A percentile compares a stretch with the other conserved stretches of the same genome.
Conservation (phyloP, 2,888 invertebrate species). For the Eurytoma adleriae region DNA sequence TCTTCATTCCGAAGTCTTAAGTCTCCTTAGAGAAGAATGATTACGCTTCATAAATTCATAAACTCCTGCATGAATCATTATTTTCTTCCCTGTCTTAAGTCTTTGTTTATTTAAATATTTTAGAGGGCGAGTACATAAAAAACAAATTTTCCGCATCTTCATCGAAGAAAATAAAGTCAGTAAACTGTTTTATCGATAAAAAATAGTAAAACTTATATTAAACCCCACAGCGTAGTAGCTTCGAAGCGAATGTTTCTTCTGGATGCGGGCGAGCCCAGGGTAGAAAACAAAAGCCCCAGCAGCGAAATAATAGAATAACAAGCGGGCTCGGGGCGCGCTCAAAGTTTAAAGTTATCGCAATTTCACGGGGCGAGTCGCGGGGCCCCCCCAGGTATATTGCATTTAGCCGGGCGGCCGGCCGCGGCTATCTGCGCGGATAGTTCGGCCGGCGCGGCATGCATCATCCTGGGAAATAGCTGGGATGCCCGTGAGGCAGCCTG, state of each 20-base stretch:
- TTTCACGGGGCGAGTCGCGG: conserved; percentile 6
- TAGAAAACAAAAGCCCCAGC: no score
- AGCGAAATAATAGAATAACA: no score
- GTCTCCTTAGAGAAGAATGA: conserved; percentile 26
- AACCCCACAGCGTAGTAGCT: no score
- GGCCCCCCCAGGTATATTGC: background rate
- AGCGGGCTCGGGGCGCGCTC: no score
- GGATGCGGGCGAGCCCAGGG: no score
- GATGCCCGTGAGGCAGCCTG: conserved; percentile 64
- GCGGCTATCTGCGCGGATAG: conserved; percentile 12
- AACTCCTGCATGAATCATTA: conserved; percentile 12
- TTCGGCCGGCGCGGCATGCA: conserved; percentile 60
- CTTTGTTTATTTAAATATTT: no score
- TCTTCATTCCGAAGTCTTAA: conserved; percentile 20
- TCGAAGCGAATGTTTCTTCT: no score
- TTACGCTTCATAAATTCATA: conserved; percentile 27
- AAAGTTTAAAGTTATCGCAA: conserved; percentile 29
- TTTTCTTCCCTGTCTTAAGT: background rate
- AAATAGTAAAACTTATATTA: no score
- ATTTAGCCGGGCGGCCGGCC: conserved; percentile 4
- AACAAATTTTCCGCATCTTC: no score
- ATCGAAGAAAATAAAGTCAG: no score
- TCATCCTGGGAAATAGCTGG: conserved; percentile 69
- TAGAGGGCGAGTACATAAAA: no score
- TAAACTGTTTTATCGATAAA: no score